phyloP scores from a whole-genome alignment of 2,888 invertebrate species.

The Eupeodes latifasciatus region DNA sequence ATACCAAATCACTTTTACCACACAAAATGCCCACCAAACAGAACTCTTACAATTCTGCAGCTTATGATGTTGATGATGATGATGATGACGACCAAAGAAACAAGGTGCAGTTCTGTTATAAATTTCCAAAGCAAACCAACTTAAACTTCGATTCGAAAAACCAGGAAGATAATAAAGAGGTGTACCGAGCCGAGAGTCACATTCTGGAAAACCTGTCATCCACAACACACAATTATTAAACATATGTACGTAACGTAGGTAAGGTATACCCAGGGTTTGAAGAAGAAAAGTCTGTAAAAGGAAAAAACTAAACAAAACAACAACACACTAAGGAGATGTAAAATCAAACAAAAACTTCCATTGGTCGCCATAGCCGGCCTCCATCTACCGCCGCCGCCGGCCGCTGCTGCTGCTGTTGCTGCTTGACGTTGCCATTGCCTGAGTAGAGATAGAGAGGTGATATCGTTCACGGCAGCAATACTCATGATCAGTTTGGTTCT shows the following conservation, averaged over 20 bases:
- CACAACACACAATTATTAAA: constrained; percentile 19
- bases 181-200: constrained; percentile 37
- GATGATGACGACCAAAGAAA: constrained; percentile 21
- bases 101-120: constrained; percentile 56
- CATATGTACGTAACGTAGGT: no score
- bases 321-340: neutral
- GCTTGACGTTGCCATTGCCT: no score
- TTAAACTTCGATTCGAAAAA: constrained; percentile 47
- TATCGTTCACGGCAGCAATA: constrained; percentile 59
- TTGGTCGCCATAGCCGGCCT: neutral
- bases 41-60: neutral
- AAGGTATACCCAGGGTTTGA: neutral
- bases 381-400: neutral
- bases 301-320: constrained; percentile 9
- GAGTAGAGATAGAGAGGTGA: constrained; percentile 64
- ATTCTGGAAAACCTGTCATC: constrained; percentile 58
- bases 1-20: constrained; percentile 73
- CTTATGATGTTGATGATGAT: neutral
- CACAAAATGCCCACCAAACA: constrained; percentile 25
- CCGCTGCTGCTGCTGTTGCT: no score
- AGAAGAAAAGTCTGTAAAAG: constrained; percentile 23
- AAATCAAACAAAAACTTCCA: constrained; percentile 25
- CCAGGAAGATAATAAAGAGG: constrained; percentile 63
- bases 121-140: constrained; percentile 35
- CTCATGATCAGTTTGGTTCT: constrained; percentile 73